These are phyloP conservation scores for Channa argus DNA, from an alignment of 2,113 vertebrate genomes.

Conservation along the genomic window DNA sequence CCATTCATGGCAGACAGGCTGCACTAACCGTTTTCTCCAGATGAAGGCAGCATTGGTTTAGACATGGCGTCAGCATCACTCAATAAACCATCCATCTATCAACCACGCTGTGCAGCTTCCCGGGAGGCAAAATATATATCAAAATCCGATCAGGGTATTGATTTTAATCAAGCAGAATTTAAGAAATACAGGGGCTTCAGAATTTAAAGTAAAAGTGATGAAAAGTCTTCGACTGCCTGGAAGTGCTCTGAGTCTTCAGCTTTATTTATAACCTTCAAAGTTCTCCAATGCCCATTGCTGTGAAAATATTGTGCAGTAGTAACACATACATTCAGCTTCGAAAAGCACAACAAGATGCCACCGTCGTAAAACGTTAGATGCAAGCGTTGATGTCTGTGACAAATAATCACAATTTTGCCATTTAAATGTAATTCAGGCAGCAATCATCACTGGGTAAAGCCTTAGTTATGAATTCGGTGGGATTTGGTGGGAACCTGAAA, in stretches of 20 bases:
- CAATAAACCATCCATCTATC: conserved; percentile 34
- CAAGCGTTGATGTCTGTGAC: neutral
- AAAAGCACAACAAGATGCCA: conserved; percentile 30
- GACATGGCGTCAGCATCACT: neutral
- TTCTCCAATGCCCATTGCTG: neutral
- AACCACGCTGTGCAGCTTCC: conserved; percentile 20
- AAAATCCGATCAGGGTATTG: conserved; percentile 54
- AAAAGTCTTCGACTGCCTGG: conserved; percentile 14
- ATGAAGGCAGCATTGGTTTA: conserved; percentile 74
- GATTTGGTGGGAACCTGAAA: neutral
- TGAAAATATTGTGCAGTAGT: neutral
- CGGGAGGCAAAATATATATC: conserved; percentile 47
- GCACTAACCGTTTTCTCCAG: conserved; percentile 42
- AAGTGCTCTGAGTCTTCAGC: neutral
- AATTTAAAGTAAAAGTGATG: conserved; percentile 42
- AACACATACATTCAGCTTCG: conserved; percentile 16
- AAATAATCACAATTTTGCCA: conserved; percentile 21
- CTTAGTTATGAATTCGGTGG: neutral
- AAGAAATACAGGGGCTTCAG: conserved; percentile 3
- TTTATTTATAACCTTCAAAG: neutral
- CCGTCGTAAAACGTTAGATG: conserved; percentile 8
- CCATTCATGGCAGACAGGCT: neutral
- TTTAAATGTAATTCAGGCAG: neutral
- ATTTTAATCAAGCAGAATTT: conserved; percentile 44
- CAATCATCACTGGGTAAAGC: neutral